Percentiles rank a stretch among this genome's conserved stretches.
These are phyloP conservation scores for Perccottus glenii DNA, from an alignment of 2,113 vertebrate genomes.

Conservation along the genomic window DNA sequence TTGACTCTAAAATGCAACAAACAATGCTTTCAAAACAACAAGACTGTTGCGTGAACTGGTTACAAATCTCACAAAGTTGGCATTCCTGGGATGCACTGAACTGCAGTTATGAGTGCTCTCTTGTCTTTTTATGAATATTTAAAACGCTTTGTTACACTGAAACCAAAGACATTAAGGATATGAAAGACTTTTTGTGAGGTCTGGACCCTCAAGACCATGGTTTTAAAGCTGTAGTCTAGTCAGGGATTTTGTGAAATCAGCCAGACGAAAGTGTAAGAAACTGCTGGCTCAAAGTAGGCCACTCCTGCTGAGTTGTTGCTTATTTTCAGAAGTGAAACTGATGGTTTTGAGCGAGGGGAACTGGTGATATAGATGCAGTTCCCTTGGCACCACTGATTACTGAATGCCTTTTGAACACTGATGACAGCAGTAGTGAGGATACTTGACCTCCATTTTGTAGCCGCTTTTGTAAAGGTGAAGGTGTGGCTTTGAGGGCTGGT, in stretches of 20 bases:
- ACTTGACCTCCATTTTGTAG: slow-evolving; percentile 17
- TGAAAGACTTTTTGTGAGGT: slow-evolving; percentile 48
- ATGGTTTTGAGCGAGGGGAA: slow-evolving; percentile 27
- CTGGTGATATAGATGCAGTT: slow-evolving; percentile 42
- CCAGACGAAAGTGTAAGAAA: slow-evolving; percentile 54
- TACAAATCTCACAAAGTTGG: slow-evolving; percentile 21
- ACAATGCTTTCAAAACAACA: slow-evolving; percentile 17
- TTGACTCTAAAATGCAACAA: slow-evolving; percentile 24
- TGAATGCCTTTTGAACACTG: slow-evolving; percentile 32
- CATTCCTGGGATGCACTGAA: slow-evolving; percentile 32
- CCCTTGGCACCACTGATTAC: slow-evolving; percentile 42
- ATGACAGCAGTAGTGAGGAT: slow-evolving; percentile 29
- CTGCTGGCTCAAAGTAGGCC: slow-evolving; percentile 59
- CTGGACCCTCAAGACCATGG: slow-evolving; percentile 50
- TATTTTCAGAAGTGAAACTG: slow-evolving; percentile 47
- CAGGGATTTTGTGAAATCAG: slow-evolving; percentile 47
- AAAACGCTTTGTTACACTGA: slow-evolving; percentile 45
- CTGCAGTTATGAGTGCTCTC: slow-evolving; percentile 32
- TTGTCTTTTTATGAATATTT: slow-evolving; percentile 57
- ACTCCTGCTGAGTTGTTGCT: slow-evolving; percentile 57
- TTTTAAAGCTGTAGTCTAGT: slow-evolving; percentile 38
- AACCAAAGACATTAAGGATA: slow-evolving; percentile 52
- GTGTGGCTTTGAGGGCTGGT: slow-evolving; percentile 36
- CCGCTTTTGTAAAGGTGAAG: slow-evolving; percentile 40
- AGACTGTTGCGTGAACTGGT: background rate